Base-by-base conservation (phyloP, 2,113 vertebrate species). In the Willisornis vidua region DNA sequence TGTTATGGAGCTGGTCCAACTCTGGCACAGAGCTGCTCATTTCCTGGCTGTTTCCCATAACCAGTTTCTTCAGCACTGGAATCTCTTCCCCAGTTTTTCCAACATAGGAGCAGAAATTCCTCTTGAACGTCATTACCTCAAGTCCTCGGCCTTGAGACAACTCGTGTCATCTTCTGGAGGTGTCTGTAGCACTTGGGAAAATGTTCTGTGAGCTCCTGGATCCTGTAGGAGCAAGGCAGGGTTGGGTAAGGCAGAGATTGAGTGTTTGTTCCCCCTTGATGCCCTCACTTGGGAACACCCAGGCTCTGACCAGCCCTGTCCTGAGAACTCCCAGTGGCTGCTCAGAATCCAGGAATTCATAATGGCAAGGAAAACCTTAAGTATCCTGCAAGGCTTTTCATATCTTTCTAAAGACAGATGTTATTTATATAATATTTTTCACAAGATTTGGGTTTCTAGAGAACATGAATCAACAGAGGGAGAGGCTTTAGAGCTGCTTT, bases 231-330 rank as follows among this genome's bases (percentile, higher is more conserved):
- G 7, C 57, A 12, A 12, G 58, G 5, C 62, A 33, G 66, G 48
- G 11, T 8, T 70, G 63, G 37, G 2, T 23, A 37, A 87, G 72
- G 19, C 71, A 41, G 59, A 55, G 49, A 8, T 2, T 46, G 49
- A 49, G 14, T 22, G 0, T 46, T 26, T 49, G 57, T 35, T 29
- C 4, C 12, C 49, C 31, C 41, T 85, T 31, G 5, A 6, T 17
- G 31, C 58, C 2, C 31, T 80, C 6, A 2, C 7, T 1, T 2
- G 6, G 31, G 23, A 61, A 48, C 8, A 0, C 77, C 37, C 39
- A 5, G 3, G 3, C 61, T 82, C 57, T 71, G 89, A 71, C 49
- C 51, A 25, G 54, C 63, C 48, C 87, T 68, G 77, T 25, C 19
- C 22, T 1, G 1, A n/a, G 48, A 66, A 16, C 25, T 77, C 80